Evolutionary conservation across 2,113 vertebrate species (phyloP), one percentile per base, ranked within the genome.

Genomic region (Tiliqua scincoides): DNA sequence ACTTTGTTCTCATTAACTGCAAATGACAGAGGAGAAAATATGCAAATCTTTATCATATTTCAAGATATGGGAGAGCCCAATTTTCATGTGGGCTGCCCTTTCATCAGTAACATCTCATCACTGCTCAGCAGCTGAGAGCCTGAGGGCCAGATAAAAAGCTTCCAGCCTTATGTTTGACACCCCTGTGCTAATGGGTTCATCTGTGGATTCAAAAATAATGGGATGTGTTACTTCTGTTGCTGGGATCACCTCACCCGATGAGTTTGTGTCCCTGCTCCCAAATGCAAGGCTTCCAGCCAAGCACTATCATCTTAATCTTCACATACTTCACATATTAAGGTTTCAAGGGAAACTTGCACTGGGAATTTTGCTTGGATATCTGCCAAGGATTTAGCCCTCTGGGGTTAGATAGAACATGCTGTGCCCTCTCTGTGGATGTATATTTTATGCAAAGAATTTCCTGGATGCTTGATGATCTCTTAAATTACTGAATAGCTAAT

Each of bases 271-370:
- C 8, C 43, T 8, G 43, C 43, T 48, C 43, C 43, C 43, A 48
- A 75, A 75, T 27, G 3, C 43, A 63, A 32, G 79, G 40, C 43
- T 68, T 68, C 35, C 43, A 54, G 10, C 4, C 43, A 43, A 27
- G 21, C 21, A 25, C 21, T 27, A 21, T 12, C 21, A 48, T 23
- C 71, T 82, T 57, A 70, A 71, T 35, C 5, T 37, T 57, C 65
- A 37, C 21, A 37, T 30, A n/a, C n/a, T 82, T 54, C 18, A 76
- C 6, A 52, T n/a, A 54, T 61, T n/a, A 62, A 30, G 25, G 21
- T 88, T 86, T 88, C 72, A 79, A 84, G 30, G 0, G 48, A 76
- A 90, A 90, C 37, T 91, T 61, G 85, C 79, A 14, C 6, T 80
- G 63, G 72, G 32, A 70, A 52, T 78, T 90, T 81, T 62, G 37